Base-by-base conservation (phyloP, 2,888 invertebrate species). In the Stomorhina lunata region DNA sequence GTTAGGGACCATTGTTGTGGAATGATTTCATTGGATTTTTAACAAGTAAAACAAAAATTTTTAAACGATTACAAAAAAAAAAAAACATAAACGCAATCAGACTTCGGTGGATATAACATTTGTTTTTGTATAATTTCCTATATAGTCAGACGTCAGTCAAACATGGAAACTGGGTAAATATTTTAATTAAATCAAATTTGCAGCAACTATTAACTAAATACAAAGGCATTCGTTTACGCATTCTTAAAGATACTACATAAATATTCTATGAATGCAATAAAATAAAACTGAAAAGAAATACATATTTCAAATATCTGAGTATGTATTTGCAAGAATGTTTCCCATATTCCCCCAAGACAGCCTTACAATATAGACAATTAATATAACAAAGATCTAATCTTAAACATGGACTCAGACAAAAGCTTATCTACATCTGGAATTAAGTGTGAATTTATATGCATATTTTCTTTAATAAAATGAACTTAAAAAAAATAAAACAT, bases 161-260 rank as follows among this genome's bases (percentile, higher is more conserved):
- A 65, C 17, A 50, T 61, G 53, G 45, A 79, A 82, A 82, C 66
- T 79, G 79, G 65, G 78, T 71, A 82, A 82, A 79, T 82, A 82
- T 76, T 82, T 82, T 76, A 79, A 82, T 82, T 76, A 71, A 82
- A 76, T 59, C 25, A 68, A 65, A 79, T 82, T 75, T 75, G 65
- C 50, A n/a, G n/a, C n/a, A 82, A 82, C 40, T 65, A 66, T 59
- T 37, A 73, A 77, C 22, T 17, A 22, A 4, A 45, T 17, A 29
- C 12, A 40, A 1, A 32, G 5, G 25, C 9, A 32, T 5, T 29
- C n/a, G 32, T 32, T 4, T 32, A 32, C n/a, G 43, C n/a, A 40
- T 50, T 68, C 29, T 40, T 69, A 57, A 61, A 63, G 40, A 68
- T 69, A 77, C 50, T 65, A 55, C 55, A 55, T 65, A 55, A 65